Evolutionary conservation across 30 jellyfish, hydroid and myxozoan species (phyloP).

Genomic region (Pseudorhiza aurosa): DNA sequence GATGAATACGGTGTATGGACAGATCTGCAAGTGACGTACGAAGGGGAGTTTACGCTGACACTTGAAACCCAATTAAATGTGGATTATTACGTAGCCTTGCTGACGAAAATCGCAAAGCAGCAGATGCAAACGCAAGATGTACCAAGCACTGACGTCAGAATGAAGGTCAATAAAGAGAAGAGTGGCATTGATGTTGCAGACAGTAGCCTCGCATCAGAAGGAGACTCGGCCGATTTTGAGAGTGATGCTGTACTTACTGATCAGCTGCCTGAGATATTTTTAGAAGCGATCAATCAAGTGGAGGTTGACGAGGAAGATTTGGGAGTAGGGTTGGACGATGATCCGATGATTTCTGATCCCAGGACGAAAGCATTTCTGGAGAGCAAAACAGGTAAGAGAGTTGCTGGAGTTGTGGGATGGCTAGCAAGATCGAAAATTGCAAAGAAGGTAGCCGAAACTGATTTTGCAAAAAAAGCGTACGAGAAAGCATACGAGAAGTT

Average conservation of each 20-base stretch:
- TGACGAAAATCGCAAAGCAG: conserved; percentile 80
- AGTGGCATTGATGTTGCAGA: conserved; percentile 11
- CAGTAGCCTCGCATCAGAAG: conserved; percentile 8
- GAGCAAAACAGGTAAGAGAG: conserved; percentile 92
- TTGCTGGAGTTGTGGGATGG: conserved; percentile 95
- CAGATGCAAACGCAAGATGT: conserved; percentile 59
- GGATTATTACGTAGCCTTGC: conserved; percentile 81
- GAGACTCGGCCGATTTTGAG: conserved; percentile 63
- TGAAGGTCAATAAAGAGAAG: conserved; percentile 57
- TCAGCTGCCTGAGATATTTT: conserved; percentile 82
- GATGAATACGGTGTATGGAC: conserved; percentile 99
- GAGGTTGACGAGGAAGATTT: conserved; percentile 78
- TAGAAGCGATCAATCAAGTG: conserved; percentile 81
- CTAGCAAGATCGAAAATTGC: conserved; percentile 95
- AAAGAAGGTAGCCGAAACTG: conserved; percentile 95
- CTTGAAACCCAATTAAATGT: conserved; percentile 95
- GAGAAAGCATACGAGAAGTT: conserved; percentile 94
- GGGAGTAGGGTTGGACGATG: conserved; percentile 57
- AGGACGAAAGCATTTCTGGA: conserved; percentile 93
- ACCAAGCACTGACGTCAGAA: conserved; percentile 45
- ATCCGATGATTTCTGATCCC: conserved; percentile 92
- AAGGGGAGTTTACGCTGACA: conserved; percentile 96
- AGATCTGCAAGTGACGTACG: conserved; percentile 91
- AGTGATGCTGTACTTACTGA: conserved; percentile 64
- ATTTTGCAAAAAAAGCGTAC: conserved; percentile 95